phyloP scores from a whole-genome alignment of 1,140 invertebrate genomes.

The Orchestia grillus region DNA sequence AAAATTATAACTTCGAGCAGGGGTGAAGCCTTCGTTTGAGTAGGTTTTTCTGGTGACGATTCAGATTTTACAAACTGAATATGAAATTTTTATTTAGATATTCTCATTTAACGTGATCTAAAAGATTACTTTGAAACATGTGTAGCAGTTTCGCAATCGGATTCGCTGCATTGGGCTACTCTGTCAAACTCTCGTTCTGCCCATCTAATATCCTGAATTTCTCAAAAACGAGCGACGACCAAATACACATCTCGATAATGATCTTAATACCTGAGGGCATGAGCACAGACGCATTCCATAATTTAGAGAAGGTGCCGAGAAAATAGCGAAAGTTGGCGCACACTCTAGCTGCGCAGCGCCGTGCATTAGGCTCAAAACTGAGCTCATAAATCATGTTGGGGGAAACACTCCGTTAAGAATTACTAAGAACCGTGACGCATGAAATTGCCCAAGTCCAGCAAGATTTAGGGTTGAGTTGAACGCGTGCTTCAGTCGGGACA shows the following conservation, averaged over 20 bases:
- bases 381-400: slow-evolving; percentile 33
- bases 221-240: neutral
- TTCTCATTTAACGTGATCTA: neutral
- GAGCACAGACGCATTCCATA: neutral
- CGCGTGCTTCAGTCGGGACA: neutral
- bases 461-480: slow-evolving; percentile 33
- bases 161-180: neutral
- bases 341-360: neutral
- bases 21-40: neutral
- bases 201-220: neutral
- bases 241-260: neutral
- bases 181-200: too few relatives aligned
- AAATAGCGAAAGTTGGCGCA: neutral
- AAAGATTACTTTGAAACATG: neutral
- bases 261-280: neutral
- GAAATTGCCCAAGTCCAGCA: slow-evolving; percentile 11
- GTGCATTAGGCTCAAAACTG: slow-evolving; percentile 29
- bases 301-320: neutral
- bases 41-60: neutral
- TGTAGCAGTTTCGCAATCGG: neutral
- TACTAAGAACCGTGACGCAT: slow-evolving; percentile 54
- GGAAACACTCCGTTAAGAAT: slow-evolving; percentile 49
- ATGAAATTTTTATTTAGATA: too few relatives aligned
- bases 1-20: too few relatives aligned
- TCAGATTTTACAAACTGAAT: too few relatives aligned